phyloP scores from a whole-genome alignment of 2,113 vertebrate genomes.

The Thryonomys swinderianus region DNA sequence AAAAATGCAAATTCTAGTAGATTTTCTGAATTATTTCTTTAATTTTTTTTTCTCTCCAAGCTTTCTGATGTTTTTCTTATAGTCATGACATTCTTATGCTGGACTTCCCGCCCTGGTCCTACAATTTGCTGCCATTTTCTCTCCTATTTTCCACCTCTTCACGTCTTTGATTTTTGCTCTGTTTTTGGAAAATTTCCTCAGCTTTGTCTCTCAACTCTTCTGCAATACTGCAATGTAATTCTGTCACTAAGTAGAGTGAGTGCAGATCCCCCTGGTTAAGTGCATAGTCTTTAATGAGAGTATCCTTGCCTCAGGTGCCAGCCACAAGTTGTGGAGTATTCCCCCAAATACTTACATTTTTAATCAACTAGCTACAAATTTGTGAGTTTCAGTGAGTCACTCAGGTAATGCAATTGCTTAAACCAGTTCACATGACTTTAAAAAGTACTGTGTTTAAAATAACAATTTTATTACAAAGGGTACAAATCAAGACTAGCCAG shows the following conservation, averaged over 20 bases:
- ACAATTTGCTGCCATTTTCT: conserved; percentile 36
- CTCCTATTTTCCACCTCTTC: background rate
- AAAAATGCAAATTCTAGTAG: conserved; percentile 30
- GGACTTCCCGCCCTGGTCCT: background rate
- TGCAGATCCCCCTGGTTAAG: background rate
- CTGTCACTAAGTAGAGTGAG: background rate
- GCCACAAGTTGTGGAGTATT: background rate
- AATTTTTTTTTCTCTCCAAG: background rate
- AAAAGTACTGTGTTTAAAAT: background rate
- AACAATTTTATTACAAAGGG: conserved; percentile 25
- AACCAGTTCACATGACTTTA: conserved; percentile 6
- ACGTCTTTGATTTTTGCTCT: background rate
- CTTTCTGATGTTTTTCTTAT: background rate
- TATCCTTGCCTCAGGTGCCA: conserved; percentile 17
- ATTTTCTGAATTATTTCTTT: conserved; percentile 52
- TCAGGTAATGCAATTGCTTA: conserved; percentile 33
- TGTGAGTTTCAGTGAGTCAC: background rate
- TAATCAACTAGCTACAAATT: conserved; percentile 29
- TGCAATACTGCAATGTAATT: conserved; percentile 1
- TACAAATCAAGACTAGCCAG: conserved; percentile 28
- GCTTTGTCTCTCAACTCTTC: conserved; percentile 12
- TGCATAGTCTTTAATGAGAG: background rate
- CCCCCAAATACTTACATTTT: background rate
- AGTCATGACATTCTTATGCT: conserved; percentile 33
- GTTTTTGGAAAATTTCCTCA: background rate